Conservation (phyloP, 2,113 vertebrate genomes). For the Anolis carolinensis region DNA sequence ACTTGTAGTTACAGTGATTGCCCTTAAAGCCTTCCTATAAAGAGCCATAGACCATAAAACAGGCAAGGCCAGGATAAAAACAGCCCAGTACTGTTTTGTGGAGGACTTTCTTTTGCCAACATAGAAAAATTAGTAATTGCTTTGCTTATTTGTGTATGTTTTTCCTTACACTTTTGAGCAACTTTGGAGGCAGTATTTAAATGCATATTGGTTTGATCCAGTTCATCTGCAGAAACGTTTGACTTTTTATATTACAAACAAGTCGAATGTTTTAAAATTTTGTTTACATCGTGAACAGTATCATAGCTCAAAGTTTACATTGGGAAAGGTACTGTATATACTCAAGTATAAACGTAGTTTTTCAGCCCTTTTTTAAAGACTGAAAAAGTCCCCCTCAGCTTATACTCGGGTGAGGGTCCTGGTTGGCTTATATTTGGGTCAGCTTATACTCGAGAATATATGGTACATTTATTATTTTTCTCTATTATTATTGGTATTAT, state of each 20-base stretch:
- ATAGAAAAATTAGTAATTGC: background rate
- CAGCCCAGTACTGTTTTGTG: background rate
- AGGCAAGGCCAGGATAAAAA: background rate
- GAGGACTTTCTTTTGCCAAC: background rate
- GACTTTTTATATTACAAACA: background rate
- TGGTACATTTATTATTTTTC: no score
- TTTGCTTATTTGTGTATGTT: background rate
- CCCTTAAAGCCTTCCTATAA: background rate
- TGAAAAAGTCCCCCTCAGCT: no score
- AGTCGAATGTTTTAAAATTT: background rate
- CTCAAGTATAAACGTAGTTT: no score
- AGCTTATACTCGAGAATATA: no score
- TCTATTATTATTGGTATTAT: no score
- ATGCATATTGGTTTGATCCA: background rate
- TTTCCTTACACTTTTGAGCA: background rate
- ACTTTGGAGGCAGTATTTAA: background rate
- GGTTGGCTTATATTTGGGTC: no score
- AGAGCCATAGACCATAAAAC: background rate
- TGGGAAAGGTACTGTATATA: no score
- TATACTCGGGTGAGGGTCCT: no score
- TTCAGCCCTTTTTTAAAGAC: no score
- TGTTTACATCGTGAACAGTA: background rate
- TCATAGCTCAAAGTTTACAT: background rate
- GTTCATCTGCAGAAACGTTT: background rate
- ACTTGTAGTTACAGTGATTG: conserved; percentile 14